These are phyloP conservation scores for Stegodyphus mimosarum DNA, from an alignment of 1,140 invertebrate species.

Conservation along the genomic window DNA sequence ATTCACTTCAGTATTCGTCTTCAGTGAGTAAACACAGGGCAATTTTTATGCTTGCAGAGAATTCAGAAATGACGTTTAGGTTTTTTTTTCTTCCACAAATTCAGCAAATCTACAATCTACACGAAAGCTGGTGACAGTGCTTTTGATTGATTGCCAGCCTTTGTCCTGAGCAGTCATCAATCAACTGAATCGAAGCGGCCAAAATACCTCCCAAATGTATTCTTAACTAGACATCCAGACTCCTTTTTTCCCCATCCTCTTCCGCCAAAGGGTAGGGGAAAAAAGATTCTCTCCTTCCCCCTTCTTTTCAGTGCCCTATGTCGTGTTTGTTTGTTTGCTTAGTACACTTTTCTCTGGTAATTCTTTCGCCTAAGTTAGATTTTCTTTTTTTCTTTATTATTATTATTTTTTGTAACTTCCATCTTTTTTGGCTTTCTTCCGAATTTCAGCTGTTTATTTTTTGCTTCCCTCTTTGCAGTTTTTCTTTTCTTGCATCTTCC, in stretches of 20 bases:
- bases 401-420: background rate
- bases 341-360: slow-evolving; percentile 50
- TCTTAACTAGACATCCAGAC: slow-evolving; percentile 57
- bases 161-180: slow-evolving; percentile 47
- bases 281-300: slow-evolving; percentile 28
- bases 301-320: slow-evolving; percentile 32
- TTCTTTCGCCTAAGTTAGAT: slow-evolving; percentile 53
- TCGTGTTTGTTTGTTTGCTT: slow-evolving; percentile 55
- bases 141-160: slow-evolving; percentile 44
- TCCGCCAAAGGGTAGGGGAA: slow-evolving; percentile 29
- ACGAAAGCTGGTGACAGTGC: slow-evolving; percentile 28
- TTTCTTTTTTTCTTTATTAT: slow-evolving; percentile 10
- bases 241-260: slow-evolving; percentile 47
- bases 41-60: no score
- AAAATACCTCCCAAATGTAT: slow-evolving; percentile 59
- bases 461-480: slow-evolving; percentile 2
- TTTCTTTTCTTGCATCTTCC: no score
- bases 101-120: slow-evolving; percentile 45
- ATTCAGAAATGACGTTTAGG: no score
- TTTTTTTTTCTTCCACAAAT: slow-evolving; percentile 15
- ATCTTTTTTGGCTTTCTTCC: slow-evolving; percentile 56
- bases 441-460: slow-evolving; percentile 53
- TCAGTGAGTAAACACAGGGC: no score
- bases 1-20: no score
- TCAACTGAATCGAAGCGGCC: slow-evolving; percentile 39